These are phyloP conservation scores for Drosophila ohnishii DNA, from an alignment of 1,140 invertebrate species.

Conservation along the genomic window DNA sequence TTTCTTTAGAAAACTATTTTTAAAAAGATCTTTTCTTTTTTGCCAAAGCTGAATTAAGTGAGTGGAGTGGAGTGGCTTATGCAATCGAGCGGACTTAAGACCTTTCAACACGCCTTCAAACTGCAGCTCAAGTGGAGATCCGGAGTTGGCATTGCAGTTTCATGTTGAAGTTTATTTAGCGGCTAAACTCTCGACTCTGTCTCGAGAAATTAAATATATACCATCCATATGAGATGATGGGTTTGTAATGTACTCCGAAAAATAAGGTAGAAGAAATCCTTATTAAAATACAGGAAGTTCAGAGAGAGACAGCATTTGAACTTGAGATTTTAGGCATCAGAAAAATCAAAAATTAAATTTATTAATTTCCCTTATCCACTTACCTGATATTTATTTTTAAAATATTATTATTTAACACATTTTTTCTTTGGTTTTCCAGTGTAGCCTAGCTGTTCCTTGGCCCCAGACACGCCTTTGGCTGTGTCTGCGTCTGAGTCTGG, in stretches of 20 bases:
- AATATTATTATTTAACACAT: background rate
- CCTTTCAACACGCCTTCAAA: slow-evolving; percentile 32
- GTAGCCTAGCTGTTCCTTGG: slow-evolving; percentile 40
- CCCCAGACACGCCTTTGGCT: slow-evolving; percentile 63
- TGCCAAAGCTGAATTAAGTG: slow-evolving; percentile 33
- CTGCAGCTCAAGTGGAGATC: slow-evolving; percentile 15
- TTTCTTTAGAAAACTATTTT: slow-evolving; percentile 48
- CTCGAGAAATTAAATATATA: slow-evolving; percentile 57
- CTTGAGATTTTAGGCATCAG: background rate
- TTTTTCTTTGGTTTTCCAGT: background rate
- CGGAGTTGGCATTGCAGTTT: slow-evolving; percentile 9
- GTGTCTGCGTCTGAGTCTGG: slow-evolving; percentile 46
- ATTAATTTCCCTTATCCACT: background rate
- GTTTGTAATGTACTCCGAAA: slow-evolving; percentile 5
- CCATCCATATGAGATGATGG: slow-evolving; percentile 18
- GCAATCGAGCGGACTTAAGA: slow-evolving; percentile 47
- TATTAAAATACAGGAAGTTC: background rate
- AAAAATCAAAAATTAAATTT: background rate
- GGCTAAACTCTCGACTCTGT: slow-evolving; percentile 29
- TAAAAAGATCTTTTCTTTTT: slow-evolving; percentile 44
- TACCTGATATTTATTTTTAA: background rate
- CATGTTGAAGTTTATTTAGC: slow-evolving; percentile 23
- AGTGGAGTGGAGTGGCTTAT: slow-evolving; percentile 42
- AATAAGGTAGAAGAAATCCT: background rate
- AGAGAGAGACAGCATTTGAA: background rate